Evolutionary conservation across 53 echinoderm and acorn worm species (phyloP).

Genomic region (Luidia sarsii): DNA sequence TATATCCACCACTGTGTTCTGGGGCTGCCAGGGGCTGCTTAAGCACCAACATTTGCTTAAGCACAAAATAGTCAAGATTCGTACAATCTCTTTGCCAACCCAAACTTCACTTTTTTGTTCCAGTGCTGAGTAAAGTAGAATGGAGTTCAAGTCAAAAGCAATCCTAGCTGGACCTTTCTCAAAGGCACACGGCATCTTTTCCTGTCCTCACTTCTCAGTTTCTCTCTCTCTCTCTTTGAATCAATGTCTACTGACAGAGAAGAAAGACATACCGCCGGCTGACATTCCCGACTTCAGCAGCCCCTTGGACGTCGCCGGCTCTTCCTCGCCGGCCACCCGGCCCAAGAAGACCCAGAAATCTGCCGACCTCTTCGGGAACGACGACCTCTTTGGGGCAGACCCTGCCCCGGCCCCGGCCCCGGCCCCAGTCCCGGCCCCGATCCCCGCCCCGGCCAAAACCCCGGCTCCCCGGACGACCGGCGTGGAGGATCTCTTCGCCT

Average conservation of each 20-base stretch:
- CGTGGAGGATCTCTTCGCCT: slow-evolving; percentile 23
- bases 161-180: no score
- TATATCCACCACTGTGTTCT: background rate
- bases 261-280: slow-evolving; percentile 16
- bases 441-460: background rate
- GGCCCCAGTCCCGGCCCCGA: background rate
- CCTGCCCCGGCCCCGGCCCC: background rate
- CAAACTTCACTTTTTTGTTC: background rate
- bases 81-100: background rate
- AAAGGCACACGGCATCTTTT: no score
- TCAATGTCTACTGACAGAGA: no score
- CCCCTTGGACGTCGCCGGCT: background rate
- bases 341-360: slow-evolving; percentile 34
- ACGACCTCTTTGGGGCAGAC: slow-evolving; percentile 53
- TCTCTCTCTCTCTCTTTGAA: no score
- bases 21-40: background rate
- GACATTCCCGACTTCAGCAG: background rate
- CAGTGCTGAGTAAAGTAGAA: background rate
- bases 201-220: no score
- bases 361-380: slow-evolving; percentile 66
- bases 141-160: no score
- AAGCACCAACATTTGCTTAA: no score
- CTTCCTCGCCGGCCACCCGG: background rate
- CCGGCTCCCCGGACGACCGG: background rate
- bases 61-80: background rate